Conservation (phyloP, 1,140 invertebrate species). For the Drosophila pachea region DNA sequence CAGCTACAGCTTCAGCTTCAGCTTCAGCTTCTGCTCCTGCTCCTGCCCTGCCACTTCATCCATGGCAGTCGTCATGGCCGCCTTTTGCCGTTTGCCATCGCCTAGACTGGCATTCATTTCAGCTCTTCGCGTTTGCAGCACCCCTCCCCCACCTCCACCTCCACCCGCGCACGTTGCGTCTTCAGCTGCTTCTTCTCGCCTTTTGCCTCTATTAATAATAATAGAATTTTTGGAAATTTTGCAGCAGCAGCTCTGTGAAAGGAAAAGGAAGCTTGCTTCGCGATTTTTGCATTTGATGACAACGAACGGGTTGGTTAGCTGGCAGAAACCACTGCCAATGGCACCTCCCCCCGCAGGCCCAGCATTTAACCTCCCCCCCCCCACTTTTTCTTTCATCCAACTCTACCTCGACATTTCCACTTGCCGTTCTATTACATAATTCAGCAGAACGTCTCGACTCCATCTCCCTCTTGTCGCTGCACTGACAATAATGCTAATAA, state of each 20-base stretch:
- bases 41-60: slow-evolving; percentile 1
- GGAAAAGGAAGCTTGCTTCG: slow-evolving; percentile 68
- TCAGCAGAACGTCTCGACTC: slow-evolving; percentile 6
- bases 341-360: neutral
- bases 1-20: neutral
- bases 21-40: neutral
- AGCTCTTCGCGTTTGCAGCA: neutral
- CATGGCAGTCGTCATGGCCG: slow-evolving; percentile 66
- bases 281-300: slow-evolving; percentile 72
- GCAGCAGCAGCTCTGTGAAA: slow-evolving; percentile 52
- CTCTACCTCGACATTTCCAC: slow-evolving; percentile 1
- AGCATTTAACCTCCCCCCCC: neutral
- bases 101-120: slow-evolving; percentile 40
- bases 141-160: neutral
- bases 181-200: neutral
- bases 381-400: neutral
- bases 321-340: slow-evolving; percentile 22
- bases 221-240: slow-evolving; percentile 76
- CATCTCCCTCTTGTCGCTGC: neutral
- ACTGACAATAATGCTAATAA: slow-evolving; percentile 48
- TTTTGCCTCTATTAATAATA: slow-evolving; percentile 71
- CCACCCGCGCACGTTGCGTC: too few relatives aligned
- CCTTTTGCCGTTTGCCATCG: slow-evolving; percentile 19
- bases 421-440: slow-evolving; percentile 40
- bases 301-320: slow-evolving; percentile 29